These are phyloP conservation scores for Pogonomyrmex barbatus DNA, from an alignment of 1,140 invertebrate genomes.

Conservation along the genomic window DNA sequence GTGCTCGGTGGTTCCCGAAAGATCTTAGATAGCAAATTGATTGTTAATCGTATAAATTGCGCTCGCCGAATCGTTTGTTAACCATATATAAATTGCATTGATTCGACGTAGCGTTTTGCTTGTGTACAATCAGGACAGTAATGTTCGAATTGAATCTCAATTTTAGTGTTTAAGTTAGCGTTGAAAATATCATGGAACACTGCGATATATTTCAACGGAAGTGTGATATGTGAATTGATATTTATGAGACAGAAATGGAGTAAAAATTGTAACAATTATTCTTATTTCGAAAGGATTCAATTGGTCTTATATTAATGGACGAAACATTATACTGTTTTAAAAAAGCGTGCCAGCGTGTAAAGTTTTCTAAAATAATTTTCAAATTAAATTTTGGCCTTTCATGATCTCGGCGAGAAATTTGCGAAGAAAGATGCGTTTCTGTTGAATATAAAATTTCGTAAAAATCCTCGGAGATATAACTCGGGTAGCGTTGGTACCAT, in stretches of 20 bases:
- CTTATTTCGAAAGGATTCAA: neutral
- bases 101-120: conserved; percentile 14
- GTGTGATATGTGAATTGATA: conserved; percentile 17
- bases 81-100: conserved; percentile 15
- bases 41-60: conserved; percentile 31
- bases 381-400: conserved; percentile 2
- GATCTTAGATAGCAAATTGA: conserved; percentile 38
- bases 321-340: conserved; percentile 7
- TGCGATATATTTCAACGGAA: neutral
- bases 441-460: neutral
- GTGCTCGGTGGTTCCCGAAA: neutral
- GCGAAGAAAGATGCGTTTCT: neutral
- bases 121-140: neutral
- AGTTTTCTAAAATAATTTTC: conserved; percentile 11
- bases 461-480: conserved; percentile 9
- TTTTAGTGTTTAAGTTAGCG: conserved; percentile 27
- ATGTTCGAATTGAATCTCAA: neutral
- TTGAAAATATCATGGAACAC: neutral
- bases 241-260: neutral
- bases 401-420: neutral
- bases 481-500: conserved; percentile 1
- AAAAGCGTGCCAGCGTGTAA: neutral
- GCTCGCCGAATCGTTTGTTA: conserved; percentile 25
- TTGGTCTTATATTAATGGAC: neutral
- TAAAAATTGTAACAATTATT: neutral